Evolutionary conservation across 2,797 vertebrate genomes (phyloP).

Genomic region (Argyrosomus regius): DNA sequence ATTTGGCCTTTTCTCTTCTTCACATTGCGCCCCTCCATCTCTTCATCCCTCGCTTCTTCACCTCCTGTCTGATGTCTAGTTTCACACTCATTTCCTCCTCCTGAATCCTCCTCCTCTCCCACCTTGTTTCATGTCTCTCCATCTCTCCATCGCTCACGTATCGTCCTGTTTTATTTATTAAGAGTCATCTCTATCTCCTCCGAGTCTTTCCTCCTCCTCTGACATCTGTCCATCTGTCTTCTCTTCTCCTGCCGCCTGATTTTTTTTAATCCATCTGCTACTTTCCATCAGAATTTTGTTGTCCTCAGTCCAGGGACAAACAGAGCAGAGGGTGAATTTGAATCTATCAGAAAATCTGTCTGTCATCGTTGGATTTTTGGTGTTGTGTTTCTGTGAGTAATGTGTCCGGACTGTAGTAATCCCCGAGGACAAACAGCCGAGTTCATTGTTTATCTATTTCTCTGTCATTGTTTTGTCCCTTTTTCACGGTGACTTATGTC

Average conservation of each 20-base stretch:
- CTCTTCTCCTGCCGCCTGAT: background rate
- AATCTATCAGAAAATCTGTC: slow-evolving; percentile 50
- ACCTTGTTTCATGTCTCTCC: background rate
- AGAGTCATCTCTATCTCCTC: background rate
- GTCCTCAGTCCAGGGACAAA: background rate
- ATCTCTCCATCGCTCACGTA: background rate
- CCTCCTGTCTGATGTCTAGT: background rate
- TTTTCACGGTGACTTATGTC: slow-evolving; percentile 18
- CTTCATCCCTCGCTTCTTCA: background rate
- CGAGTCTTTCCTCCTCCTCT: background rate
- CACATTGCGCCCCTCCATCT: background rate
- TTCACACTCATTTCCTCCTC: background rate
- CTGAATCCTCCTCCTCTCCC: background rate
- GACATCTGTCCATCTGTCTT: slow-evolving; percentile 18
- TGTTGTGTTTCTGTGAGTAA: slow-evolving; percentile 30
- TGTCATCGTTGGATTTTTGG: slow-evolving; percentile 10
- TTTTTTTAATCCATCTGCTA: slow-evolving; percentile 31
- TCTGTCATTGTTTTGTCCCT: slow-evolving; percentile 13
- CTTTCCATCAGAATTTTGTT: background rate
- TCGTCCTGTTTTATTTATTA: background rate
- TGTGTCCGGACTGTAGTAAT: slow-evolving; percentile 2
- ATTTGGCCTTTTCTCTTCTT: background rate
- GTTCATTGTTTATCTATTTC: slow-evolving; percentile 12
- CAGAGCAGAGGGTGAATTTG: slow-evolving; percentile 19
- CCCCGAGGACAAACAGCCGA: background rate